A percentile compares a stretch with the other conserved stretches of the same genome.
phyloP scores from a whole-genome alignment of 2,113 vertebrate genomes.

The Pterocles burchelli region DNA sequence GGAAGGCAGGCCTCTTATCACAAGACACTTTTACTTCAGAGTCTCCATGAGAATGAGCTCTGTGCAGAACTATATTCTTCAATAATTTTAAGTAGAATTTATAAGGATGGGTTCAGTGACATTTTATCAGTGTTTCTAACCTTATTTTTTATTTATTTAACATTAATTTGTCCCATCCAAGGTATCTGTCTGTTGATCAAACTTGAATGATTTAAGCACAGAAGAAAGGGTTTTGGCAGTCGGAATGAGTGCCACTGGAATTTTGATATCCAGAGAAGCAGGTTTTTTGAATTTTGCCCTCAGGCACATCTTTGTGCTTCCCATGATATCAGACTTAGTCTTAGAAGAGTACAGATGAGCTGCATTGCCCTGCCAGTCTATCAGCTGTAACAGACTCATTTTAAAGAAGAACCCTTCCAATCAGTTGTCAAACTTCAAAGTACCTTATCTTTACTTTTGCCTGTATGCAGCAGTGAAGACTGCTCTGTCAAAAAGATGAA shows the following conservation, averaged over 20 bases:
- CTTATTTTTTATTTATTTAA: not conserved
- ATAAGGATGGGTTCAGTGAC: not conserved
- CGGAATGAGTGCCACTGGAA: not conserved
- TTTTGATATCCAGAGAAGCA: not conserved
- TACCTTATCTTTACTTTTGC: slow-evolving; percentile 48
- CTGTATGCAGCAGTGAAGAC: not conserved
- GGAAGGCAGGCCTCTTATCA: not conserved
- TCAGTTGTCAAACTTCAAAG: not conserved
- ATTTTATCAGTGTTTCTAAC: not conserved
- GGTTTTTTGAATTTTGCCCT: not conserved
- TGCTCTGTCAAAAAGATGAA: slow-evolving; percentile 14
- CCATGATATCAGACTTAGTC: not conserved
- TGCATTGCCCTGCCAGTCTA: not conserved
- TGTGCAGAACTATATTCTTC: not conserved
- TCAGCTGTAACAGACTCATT: not conserved
- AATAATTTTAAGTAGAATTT: not conserved
- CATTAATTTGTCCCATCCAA: not conserved
- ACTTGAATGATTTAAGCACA: not conserved
- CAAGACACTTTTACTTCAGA: not conserved
- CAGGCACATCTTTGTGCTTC: not conserved
- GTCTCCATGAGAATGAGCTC: not conserved
- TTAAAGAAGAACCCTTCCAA: not conserved
- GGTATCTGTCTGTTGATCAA: not conserved
- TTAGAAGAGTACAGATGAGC: not conserved
- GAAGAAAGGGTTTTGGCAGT: not conserved